Base-by-base conservation (phyloP, 2,113 vertebrate species). In the Neolamprologus kungweensis region DNA sequence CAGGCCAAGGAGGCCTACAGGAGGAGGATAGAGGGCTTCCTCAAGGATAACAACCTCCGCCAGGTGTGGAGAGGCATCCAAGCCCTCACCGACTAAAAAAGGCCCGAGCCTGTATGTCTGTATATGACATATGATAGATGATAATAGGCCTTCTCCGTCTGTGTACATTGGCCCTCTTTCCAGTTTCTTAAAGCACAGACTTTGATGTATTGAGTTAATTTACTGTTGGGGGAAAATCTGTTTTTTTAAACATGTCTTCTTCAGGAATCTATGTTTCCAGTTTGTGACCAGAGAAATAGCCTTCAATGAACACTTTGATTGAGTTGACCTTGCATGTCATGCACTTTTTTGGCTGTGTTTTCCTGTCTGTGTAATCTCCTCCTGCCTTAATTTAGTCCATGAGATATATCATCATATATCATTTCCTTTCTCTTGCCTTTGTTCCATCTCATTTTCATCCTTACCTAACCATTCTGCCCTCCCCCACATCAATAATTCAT, bases 261-360 rank as follows among this genome's bases (percentile, higher is more conserved):
- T 50, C n/a, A 23, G 3, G 7, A 78, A 19, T 84, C 81, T 60
- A 28, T 81, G 6, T 82, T 86, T 82, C 81, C 58, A 82, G 23
- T 31, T 50, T 58, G 13, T 28, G 71, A 45, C 75, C 63, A 42
- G 19, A 60, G 55, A 68, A 75, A 75, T 37, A 19, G 82, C 82
- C 45, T 23, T n/a, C 9, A 26, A 17, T n/a, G 33, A 58, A 58
- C 80, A 60, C 82, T 82, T 11, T 87, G 84, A 92, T 86, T 84
- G 82, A 87, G 50, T 87, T 85, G 82, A 82, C 86, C 84, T 65
- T 55, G 35, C 81, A 88, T 84, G 82, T 91, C 73, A 42, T 50
- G 23, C 16, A 75, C 42, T 3, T 75, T 21, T 75, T 75, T 9
- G 23, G 58, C 23, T 58, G 82, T 42, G 10, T 89, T 55, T 57